These are phyloP conservation scores for Salarias fasciatus DNA, from an alignment of 2,797 vertebrate genomes.

Conservation along the genomic window DNA sequence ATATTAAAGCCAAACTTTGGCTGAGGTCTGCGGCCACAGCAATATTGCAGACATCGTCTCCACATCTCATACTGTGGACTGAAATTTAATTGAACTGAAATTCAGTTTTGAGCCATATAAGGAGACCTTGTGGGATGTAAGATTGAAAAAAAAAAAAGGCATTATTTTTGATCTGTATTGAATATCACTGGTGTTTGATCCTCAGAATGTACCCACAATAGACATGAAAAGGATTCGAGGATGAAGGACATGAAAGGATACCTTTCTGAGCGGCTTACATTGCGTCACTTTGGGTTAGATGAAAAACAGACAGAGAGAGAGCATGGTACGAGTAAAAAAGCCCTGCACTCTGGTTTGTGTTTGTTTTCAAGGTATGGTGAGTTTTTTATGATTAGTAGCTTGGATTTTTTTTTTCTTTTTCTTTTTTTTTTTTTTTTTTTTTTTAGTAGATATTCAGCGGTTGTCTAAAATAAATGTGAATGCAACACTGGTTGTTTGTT, in stretches of 20 bases:
- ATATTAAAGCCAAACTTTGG: conserved; percentile 17
- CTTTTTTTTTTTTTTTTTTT: background rate
- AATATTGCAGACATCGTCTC: conserved; percentile 11
- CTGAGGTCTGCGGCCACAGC: conserved; percentile 5
- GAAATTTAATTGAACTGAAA: conserved; percentile 40
- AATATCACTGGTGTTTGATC: conserved; percentile 59
- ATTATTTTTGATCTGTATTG: conserved; percentile 55
- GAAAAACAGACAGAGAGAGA: conserved; percentile 38
- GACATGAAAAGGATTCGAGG: conserved; percentile 59
- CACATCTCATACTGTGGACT: conserved; percentile 5
- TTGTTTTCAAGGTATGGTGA: conserved; percentile 10
- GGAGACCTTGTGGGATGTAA: conserved; percentile 32
- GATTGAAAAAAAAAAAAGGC: conserved; percentile 11
- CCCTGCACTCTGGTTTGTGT: background rate
- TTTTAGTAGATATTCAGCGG: conserved; percentile 18
- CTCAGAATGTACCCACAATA: conserved; percentile 39
- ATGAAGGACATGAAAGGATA: conserved; percentile 65
- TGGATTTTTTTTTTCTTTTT: too few species aligned
- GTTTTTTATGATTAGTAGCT: conserved; percentile 9
- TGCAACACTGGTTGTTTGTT: conserved; percentile 4
- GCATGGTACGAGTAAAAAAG: conserved; percentile 20
- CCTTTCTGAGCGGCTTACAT: conserved; percentile 39
- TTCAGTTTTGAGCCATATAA: conserved; percentile 19
- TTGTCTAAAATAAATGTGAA: background rate
- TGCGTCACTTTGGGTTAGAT: conserved; percentile 43